Base-by-base conservation (phyloP, 2,113 vertebrate genomes). In the Thoracochromis brauschi region DNA sequence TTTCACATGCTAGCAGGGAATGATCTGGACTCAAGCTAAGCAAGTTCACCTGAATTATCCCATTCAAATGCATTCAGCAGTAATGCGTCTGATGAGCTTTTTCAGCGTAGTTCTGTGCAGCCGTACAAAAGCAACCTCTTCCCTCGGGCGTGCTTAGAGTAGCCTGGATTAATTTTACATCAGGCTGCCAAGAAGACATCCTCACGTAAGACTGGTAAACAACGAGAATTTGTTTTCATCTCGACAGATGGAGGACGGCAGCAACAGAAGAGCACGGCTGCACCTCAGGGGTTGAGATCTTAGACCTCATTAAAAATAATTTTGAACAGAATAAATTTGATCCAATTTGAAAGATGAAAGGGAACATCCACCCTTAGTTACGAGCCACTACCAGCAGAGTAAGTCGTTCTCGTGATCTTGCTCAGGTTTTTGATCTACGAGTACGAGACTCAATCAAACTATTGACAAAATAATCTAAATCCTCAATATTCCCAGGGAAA, bases 91-190 rank as follows among this genome's bases (percentile, higher is more conserved):
- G 38, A 88, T 83, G 13, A 24, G 19, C 2, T 24, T 85, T 79
- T 86, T 80, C 19, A 60, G 11, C 60, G 33, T 9, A 26, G 26
- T 58, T 55, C 60, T 81, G 54, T 78, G 24, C 35, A 63, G n/a
- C n/a, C 38, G 26, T 42, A 55, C 24, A 86, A 87, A 65, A 85
- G 57, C 21, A 65, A 8, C 45, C 54, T 57, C 55, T 89, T 78
- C 85, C 58, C 16, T 47, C 33, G 33, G 71, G 65, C 68, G 31
- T 35, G 68, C 49, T 82, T 71, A 29, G 45, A 80, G 83, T 84
- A 83, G 80, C 84, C 79, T 79, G 73, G 86, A 93, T 94, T 87
- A n/a, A 93, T 93, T 93, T 92, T 87, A 35, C 88, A 90, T 89
- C 81, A 84, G 40, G 63, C 86, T 84, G 86, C 81, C 84, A 83